Evolutionary conservation across 2,797 vertebrate genomes (phyloP), one percentile per base, ranked within the genome.

Genomic region (Hozukius guyotensis): DNA sequence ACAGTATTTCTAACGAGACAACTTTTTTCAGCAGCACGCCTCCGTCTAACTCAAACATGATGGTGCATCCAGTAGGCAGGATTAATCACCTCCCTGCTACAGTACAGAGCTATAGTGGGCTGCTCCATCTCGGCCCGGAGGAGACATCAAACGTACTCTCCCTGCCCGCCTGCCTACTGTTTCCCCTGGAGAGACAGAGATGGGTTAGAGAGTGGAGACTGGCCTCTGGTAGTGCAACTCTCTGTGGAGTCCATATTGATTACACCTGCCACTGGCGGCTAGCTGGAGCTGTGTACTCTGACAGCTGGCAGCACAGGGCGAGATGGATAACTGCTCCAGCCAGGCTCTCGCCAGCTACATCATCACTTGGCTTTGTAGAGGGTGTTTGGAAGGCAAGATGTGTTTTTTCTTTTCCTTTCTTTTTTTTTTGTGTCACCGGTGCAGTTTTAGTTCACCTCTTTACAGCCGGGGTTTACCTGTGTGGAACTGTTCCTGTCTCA

Each of bases 221-320:
- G 91, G 91, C 93, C 92, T 93, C 91, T 93, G 91, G 92, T 93
- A 92, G 90, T 93, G 91, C 88, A 91, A 92, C 90, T 92, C 93
- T 94, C 94, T 88, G 91, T 88, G 90, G 93, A 94, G 91, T 94
- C 94, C 88, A 88, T 94, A 94, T 95, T 95, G 94, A 95, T 93
- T 94, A 92, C 90, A 94, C 89, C 94, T 94, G 92, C 93, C 93
- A 93, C 91, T 85, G 87, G 90, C 88, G 73, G 92, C 91, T 91
- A 89, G 93, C 89, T 86, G 83, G 86, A 92, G 89, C 92, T 89
- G 82, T 88, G 91, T 85, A 81, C 86, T 92, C 90, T 92, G 94
- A 92, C 92, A 93, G 92, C 88, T 91, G 89, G 92, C 90, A 93
- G 92, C 89, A 74, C 81, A 87, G 89, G 88, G 85, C 59, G 80